Evolutionary conservation across 2,888 invertebrate genomes (phyloP), one percentile per base, ranked within the genome.

Genomic region (Nymphalis c-album): DNA sequence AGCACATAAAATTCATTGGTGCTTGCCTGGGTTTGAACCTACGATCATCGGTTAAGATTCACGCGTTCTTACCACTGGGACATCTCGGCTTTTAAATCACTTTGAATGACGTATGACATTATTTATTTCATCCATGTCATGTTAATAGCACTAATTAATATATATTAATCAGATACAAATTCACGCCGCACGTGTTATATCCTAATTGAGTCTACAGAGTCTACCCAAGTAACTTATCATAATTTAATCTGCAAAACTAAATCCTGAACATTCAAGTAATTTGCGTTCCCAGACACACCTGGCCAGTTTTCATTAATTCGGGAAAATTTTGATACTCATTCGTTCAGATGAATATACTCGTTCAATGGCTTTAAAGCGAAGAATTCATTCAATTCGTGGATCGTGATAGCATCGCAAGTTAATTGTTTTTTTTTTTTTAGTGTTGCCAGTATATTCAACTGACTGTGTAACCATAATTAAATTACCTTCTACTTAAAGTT

Each of bases 401-500:
- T 18, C 18, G 10, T 13, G 57, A 57, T 57, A 57, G 18, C 35
- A 57, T 57, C 57, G n/a, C 8, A 5, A 40, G 22, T 18, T 18
- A 40, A 55, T 26, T n/a, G 55, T 35, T 35, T 55, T 47, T 61
- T 35, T 55, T 47, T 61, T 59, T 58, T 53, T 18, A 17, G 17
- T 47, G n/a, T 35, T 45, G 31, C 46, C 58, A n/a, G 22, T 22
- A 22, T 47, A 57, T 63, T 68, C 65, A 71, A 18, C 40, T 40
- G 26, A 26, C 16, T 53, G 35, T 57, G 65, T 71, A 63, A 48
- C 60, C 40, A 63, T 68, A 68, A 70, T 72, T 72, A 60, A 70
- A 70, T 70, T 64, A 70, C 70, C 53, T 59, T 65, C 60, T 53
- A 60, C 45, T 63, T 65, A 70, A 63, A 40, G 31, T 68, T 64